Evolutionary conservation across 2,888 invertebrate species (phyloP).

Genomic region (Callosobruchus maculatus): DNA sequence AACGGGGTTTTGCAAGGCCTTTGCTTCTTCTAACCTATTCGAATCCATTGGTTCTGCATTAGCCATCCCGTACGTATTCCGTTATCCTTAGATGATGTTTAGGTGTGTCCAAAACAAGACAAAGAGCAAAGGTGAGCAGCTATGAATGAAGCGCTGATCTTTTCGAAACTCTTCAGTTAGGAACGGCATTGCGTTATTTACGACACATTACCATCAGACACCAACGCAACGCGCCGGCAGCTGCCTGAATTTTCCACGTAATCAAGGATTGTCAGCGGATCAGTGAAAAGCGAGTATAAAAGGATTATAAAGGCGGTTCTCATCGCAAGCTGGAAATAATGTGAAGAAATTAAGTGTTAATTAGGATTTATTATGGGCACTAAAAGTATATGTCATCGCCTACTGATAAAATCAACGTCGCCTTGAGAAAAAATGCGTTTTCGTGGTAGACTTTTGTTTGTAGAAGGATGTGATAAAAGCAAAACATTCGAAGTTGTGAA

Average conservation of each 20-base stretch:
- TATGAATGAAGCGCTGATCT: not conserved
- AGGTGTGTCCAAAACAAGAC: not conserved
- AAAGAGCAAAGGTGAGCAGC: not conserved
- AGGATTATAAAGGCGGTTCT: not conserved
- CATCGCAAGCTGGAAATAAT: not conserved
- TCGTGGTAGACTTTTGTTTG: too few relatives aligned
- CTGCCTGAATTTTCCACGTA: not conserved
- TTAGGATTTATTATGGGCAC: not conserved
- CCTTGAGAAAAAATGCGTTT: too few relatives aligned
- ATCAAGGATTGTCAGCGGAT: not conserved
- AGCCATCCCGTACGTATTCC: too few relatives aligned
- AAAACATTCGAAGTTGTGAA: too few relatives aligned
- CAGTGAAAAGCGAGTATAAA: not conserved
- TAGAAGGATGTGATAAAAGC: too few relatives aligned
- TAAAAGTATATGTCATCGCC: not conserved
- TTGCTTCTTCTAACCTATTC: too few relatives aligned
- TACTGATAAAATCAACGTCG: not conserved
- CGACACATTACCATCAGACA: not conserved
- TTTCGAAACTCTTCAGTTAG: not conserved
- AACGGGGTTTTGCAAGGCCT: too few relatives aligned
- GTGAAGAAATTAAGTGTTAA: not conserved
- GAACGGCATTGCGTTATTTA: not conserved
- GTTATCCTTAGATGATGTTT: not conserved
- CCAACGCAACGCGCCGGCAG: not conserved
- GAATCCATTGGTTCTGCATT: too few relatives aligned